A percentile compares a stretch with the other conserved stretches of the same genome.
These are phyloP conservation scores for Aphelenchoides fujianensis DNA, from an alignment of 1,140 invertebrate species.

Conservation along the genomic window DNA sequence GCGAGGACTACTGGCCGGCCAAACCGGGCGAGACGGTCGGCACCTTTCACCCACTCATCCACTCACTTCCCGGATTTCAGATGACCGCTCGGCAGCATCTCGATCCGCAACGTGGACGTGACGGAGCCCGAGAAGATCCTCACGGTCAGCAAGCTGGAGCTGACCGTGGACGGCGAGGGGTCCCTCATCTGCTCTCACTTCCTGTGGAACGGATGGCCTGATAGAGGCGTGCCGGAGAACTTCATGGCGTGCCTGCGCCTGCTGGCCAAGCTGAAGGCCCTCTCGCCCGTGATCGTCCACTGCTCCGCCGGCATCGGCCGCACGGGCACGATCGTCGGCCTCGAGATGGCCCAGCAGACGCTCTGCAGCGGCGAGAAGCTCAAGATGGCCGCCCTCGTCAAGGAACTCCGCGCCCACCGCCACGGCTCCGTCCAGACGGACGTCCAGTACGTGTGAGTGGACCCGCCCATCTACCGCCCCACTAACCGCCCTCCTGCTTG, in stretches of 20 bases:
- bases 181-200: slow-evolving; percentile 20
- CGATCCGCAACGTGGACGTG: slow-evolving; percentile 3
- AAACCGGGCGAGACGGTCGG: slow-evolving; percentile 2
- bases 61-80: slow-evolving; percentile 1
- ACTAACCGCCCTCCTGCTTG: too few relatives aligned
- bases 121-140: slow-evolving; percentile 1
- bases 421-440: slow-evolving; percentile 47
- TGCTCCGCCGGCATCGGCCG: slow-evolving; percentile 48
- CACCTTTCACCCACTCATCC: background rate
- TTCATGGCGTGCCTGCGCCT: slow-evolving; percentile 30
- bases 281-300: slow-evolving; percentile 32
- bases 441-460: slow-evolving; percentile 25
- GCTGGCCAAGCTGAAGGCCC: slow-evolving; percentile 16
- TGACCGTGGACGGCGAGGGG: slow-evolving; percentile 15
- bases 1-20: slow-evolving; percentile 32
- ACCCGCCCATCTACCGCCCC: too few relatives aligned
- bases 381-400: slow-evolving; percentile 30
- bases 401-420: slow-evolving; percentile 41
- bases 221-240: slow-evolving; percentile 39
- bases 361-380: slow-evolving; percentile 36
- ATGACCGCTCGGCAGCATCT: slow-evolving; percentile 13
- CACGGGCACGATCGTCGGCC: slow-evolving; percentile 46
- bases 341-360: slow-evolving; percentile 36
- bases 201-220: slow-evolving; percentile 45
- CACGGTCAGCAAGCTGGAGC: slow-evolving; percentile 7